Evolutionary conservation across 2,888 invertebrate species (phyloP).

Genomic region (Octodonta nipae): DNA sequence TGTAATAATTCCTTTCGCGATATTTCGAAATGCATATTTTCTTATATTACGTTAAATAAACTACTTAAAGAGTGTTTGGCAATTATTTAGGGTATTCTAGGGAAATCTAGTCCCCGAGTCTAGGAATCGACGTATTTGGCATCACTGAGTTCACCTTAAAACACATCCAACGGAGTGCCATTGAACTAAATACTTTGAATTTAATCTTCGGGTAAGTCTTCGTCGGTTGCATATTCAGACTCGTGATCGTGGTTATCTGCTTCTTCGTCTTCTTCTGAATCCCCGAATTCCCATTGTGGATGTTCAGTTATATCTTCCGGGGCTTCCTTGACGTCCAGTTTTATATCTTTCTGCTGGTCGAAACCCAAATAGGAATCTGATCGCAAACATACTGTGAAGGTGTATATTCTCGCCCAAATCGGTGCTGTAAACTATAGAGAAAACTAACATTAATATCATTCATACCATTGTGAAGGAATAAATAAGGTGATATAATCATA

Average conservation of each 20-base stretch:
- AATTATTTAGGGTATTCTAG: no score
- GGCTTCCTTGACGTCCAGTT: constrained; percentile 94
- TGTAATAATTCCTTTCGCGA: no score
- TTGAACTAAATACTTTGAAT: no score
- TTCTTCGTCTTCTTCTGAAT: constrained; percentile 66
- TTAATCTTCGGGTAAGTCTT: constrained; percentile 45
- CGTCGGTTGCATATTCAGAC: constrained; percentile 56
- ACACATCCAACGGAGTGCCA: no score
- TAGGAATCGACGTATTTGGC: no score
- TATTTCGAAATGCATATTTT: no score
- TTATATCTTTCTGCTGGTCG: constrained; percentile 89
- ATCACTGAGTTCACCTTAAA: no score
- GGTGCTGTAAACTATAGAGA: constrained; percentile 75
- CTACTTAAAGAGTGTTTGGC: no score
- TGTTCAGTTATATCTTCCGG: constrained; percentile 78
- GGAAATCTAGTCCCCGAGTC: no score
- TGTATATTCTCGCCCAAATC: constrained; percentile 80
- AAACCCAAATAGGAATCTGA: constrained; percentile 96
- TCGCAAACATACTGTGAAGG: constrained; percentile 81
- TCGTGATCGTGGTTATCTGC: constrained; percentile 48
- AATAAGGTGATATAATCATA: no score
- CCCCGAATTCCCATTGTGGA: constrained; percentile 96
- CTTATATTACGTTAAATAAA: no score
- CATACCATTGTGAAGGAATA: no score
- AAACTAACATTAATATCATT: constrained; percentile 4